These are phyloP conservation scores for Heliopora coerulea DNA, from an alignment of 92 coral and sea anemone genomes.

Conservation along the genomic window DNA sequence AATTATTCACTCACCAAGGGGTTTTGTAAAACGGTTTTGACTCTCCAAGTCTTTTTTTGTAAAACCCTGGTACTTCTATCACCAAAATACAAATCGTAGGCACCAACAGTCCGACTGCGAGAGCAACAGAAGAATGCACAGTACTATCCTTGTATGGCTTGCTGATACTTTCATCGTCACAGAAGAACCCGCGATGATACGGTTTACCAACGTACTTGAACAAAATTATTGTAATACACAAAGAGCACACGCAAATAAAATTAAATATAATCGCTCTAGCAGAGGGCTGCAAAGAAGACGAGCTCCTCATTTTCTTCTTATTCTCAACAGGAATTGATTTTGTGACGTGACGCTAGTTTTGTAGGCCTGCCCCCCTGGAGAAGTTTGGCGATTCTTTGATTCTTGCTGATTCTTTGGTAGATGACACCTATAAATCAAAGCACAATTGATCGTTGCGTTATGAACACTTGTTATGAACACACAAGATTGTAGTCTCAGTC, in stretches of 20 bases:
- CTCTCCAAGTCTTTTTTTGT: conserved; percentile 26
- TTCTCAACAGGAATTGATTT: too few species aligned
- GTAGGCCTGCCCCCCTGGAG: too few species aligned
- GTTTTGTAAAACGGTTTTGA: conserved; percentile 38
- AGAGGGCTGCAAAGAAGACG: conserved; percentile 6
- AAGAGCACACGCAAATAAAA: conserved; percentile 38
- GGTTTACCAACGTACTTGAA: conserved; percentile 60
- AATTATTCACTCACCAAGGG: conserved; percentile 22
- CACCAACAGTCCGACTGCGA: conserved; percentile 53
- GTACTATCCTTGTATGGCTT: conserved; percentile 84
- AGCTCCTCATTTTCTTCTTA: background rate
- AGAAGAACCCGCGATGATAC: conserved; percentile 82
- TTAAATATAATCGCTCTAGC: conserved; percentile 41
- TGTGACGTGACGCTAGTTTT: too few species aligned
- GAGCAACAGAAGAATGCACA: conserved; percentile 54
- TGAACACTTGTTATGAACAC: too few species aligned
- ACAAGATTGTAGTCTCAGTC: too few species aligned
- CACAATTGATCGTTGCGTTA: too few species aligned
- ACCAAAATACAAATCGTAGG: conserved; percentile 46
- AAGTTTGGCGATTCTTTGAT: too few species aligned
- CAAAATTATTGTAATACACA: conserved; percentile 42
- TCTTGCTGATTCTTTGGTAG: too few species aligned
- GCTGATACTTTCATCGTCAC: conserved; percentile 84
- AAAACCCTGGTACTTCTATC: conserved; percentile 41
- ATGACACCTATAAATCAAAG: too few species aligned